phyloP scores from a whole-genome alignment of 2,113 vertebrate species.

The Pachyramphus minor region DNA sequence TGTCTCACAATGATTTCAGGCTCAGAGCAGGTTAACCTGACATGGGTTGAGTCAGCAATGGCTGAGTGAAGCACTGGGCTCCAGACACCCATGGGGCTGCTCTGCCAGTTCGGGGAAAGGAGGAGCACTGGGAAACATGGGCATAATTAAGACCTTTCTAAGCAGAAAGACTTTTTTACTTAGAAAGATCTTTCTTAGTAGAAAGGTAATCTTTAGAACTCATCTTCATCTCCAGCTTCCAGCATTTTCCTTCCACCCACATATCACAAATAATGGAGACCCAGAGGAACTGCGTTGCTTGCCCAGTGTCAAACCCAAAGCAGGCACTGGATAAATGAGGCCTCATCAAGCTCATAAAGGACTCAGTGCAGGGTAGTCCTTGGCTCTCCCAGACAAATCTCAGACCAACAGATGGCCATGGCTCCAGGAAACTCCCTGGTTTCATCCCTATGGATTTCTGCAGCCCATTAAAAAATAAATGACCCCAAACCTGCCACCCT shows the following conservation, averaged over 20 bases:
- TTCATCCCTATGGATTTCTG: background rate
- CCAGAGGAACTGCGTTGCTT: fast-evolving
- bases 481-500: background rate
- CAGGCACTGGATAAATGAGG: background rate
- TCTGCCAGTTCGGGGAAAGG: background rate
- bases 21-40: fast-evolving
- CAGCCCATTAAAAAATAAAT: background rate
- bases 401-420: background rate
- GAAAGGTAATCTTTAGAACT: background rate
- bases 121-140: background rate
- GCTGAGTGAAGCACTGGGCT: background rate
- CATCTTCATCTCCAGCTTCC: background rate
- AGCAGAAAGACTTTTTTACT: background rate
- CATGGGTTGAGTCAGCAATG: background rate
- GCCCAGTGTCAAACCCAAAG: background rate
- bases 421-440: background rate
- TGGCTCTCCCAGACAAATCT: background rate
- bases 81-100: background rate
- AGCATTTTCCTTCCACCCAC: background rate
- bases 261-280: background rate
- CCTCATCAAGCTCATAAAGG: fast-evolving
- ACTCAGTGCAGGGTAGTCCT: background rate
- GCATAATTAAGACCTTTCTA: background rate
- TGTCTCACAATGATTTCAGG: background rate
- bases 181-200: background rate